Evolutionary conservation across 2,888 invertebrate species (phyloP).

Genomic region (Orchesellides sinensis): DNA sequence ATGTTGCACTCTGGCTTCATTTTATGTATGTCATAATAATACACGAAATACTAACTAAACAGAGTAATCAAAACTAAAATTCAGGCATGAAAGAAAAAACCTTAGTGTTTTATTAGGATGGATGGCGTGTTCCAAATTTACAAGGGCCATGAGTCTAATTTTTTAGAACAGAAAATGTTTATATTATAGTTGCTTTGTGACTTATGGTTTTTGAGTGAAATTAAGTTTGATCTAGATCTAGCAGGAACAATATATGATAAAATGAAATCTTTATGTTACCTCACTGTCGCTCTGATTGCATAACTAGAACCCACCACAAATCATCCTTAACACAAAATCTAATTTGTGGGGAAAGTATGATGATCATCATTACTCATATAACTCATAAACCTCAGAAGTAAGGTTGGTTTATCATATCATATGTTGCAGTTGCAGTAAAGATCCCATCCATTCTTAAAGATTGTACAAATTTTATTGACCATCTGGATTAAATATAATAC

Average conservation of each 20-base stretch:
- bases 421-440: not conserved
- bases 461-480: slow-evolving; percentile 19
- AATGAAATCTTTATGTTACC: not conserved
- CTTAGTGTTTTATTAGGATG: too few relatives aligned
- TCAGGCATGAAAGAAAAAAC: too few relatives aligned
- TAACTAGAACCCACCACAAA: not conserved
- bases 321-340: not conserved
- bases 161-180: too few relatives aligned
- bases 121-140: too few relatives aligned
- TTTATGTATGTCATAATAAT: not conserved
- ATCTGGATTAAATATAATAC: slow-evolving; percentile 25
- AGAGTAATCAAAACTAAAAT: too few relatives aligned
- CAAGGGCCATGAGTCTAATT: too few relatives aligned
- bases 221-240: too few relatives aligned
- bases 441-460: slow-evolving; percentile 6
- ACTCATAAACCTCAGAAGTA: slow-evolving; percentile 13
- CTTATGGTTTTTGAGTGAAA: slow-evolving; percentile 17
- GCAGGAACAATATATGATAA: too few relatives aligned
- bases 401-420: not conserved
- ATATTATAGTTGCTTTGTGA: slow-evolving; percentile 1
- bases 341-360: not conserved
- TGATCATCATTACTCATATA: slow-evolving; percentile 6
- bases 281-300: not conserved
- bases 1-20: too few relatives aligned
- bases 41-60: too few relatives aligned